Evolutionary conservation across 2,797 vertebrate species (phyloP).

Genomic region (Hipposideros larvatus): DNA sequence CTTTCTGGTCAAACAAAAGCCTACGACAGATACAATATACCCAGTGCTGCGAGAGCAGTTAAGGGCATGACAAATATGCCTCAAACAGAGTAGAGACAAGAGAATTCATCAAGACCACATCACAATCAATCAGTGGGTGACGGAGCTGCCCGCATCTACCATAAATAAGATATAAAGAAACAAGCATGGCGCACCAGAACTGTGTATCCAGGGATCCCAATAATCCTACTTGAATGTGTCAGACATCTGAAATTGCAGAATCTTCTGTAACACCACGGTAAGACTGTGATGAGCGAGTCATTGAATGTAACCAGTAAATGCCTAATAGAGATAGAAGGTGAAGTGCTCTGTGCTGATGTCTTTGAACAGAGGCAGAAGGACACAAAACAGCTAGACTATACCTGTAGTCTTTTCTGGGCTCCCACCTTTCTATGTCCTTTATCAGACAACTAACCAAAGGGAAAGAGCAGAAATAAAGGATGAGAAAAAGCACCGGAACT

Average conservation of each 20-base stretch:
- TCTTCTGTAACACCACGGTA: background rate
- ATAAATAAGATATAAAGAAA: background rate
- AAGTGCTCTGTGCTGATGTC: background rate
- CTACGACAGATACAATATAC: background rate
- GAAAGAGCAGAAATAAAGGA: background rate
- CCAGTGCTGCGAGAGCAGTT: background rate
- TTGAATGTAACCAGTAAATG: background rate
- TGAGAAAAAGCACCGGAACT: background rate
- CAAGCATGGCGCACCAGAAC: fast-evolving
- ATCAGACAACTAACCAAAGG: background rate
- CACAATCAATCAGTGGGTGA: background rate
- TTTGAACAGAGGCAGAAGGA: background rate
- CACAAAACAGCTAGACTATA: background rate
- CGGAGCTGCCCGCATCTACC: background rate
- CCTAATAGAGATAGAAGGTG: background rate
- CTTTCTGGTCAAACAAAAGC: background rate
- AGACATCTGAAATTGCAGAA: background rate
- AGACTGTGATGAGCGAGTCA: background rate
- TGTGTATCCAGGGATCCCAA: background rate
- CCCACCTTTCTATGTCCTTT: background rate
- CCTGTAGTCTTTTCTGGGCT: background rate
- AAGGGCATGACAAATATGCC: background rate
- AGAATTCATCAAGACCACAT: background rate
- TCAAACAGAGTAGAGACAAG: background rate
- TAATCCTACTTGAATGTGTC: background rate